These are phyloP conservation scores for Gnathochromis pfefferi DNA, from an alignment of 2,113 vertebrate species.

Conservation along the genomic window DNA sequence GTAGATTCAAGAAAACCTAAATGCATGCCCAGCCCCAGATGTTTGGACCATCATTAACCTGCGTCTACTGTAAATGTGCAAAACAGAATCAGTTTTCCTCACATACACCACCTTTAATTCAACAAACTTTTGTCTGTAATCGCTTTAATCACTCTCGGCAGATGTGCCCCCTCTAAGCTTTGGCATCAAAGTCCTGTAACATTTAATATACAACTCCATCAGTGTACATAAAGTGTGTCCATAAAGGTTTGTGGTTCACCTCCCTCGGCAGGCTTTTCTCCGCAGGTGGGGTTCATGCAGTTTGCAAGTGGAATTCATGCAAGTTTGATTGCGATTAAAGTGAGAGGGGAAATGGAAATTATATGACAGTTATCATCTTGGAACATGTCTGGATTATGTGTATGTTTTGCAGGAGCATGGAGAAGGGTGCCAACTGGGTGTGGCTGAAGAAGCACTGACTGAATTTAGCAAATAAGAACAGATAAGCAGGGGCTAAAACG, in stretches of 20 bases:
- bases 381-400: not conserved
- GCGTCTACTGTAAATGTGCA: slow-evolving; percentile 35
- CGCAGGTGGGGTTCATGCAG: not conserved
- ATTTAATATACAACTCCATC: slow-evolving; percentile 21
- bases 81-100: slow-evolving; percentile 26
- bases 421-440: not conserved
- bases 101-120: slow-evolving; percentile 3
- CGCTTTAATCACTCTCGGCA: not conserved
- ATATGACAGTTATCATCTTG: not conserved
- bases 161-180: slow-evolving; percentile 28
- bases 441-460: not conserved
- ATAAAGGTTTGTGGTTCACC: not conserved
- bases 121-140: not conserved
- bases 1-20: not conserved
- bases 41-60: not conserved
- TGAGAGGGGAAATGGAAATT: not conserved
- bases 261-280: not conserved
- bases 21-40: slow-evolving; percentile 4
- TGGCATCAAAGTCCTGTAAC: slow-evolving; percentile 42
- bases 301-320: not conserved
- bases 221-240: not conserved
- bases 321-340: not conserved
- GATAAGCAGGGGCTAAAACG: not conserved
- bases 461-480: not conserved
- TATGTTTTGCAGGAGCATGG: not conserved